Evolutionary conservation across 2,113 vertebrate species (phyloP).

Genomic region (Albula goreensis): DNA sequence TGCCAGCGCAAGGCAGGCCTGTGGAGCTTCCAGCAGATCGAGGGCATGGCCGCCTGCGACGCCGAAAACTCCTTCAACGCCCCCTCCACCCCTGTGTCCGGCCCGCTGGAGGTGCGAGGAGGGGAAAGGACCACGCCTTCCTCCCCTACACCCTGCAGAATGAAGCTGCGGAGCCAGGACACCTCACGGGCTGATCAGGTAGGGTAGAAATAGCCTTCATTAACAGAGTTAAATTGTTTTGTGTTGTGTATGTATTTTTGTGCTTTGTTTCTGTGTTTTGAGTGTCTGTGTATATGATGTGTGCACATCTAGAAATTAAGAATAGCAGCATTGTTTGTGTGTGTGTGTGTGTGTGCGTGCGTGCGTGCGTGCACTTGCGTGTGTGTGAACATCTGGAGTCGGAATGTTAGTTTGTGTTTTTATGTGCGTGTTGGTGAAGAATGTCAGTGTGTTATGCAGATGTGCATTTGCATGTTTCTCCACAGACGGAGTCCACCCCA

Average conservation of each 20-base stretch:
- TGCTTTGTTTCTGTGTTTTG: neutral
- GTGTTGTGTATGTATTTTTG: neutral
- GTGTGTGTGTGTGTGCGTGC: neutral
- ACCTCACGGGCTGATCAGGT: conserved; percentile 30
- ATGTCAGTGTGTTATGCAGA: no score
- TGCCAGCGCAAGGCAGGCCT: conserved; percentile 91
- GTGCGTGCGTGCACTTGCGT: neutral
- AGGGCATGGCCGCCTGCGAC: conserved; percentile 58
- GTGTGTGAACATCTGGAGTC: neutral
- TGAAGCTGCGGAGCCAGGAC: conserved; percentile 89
- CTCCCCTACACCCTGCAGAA: conserved; percentile 76
- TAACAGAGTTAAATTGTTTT: neutral
- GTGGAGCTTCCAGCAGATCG: conserved; percentile 90
- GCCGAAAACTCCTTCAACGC: conserved; percentile 50
- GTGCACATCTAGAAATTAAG: no score
- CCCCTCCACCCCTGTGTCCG: neutral
- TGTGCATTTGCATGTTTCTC: neutral
- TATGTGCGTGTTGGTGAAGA: no score
- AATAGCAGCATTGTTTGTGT: neutral
- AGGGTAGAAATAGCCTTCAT: neutral
- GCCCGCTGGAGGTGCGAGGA: conserved; percentile 51
- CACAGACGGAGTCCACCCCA: conserved; percentile 68
- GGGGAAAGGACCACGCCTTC: conserved; percentile 56
- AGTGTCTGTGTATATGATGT: neutral
- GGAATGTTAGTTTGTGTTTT: no score